Evolutionary conservation across 1,140 invertebrate genomes (phyloP).

Genomic region (Bicyclus anynana): DNA sequence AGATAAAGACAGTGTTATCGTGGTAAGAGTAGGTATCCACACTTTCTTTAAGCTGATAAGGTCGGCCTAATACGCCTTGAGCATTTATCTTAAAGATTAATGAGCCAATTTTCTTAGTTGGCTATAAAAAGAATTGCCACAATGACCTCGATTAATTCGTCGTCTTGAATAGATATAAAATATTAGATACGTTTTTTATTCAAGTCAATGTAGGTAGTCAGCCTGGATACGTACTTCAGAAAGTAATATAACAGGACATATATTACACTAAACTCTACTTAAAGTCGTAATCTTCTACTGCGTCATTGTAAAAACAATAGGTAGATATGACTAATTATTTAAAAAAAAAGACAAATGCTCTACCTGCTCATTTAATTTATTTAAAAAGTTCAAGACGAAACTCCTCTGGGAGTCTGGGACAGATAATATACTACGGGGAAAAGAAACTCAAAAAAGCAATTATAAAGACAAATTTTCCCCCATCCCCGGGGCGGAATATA

Average conservation of each 20-base stretch:
- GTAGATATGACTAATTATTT: no score
- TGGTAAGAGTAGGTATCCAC: slow-evolving; percentile 43
- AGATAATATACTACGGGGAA: slow-evolving; percentile 34
- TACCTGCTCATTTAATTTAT: neutral
- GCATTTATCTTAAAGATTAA: slow-evolving; percentile 77
- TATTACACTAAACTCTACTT: no score
- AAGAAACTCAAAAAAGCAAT: slow-evolving; percentile 62
- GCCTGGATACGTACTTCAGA: no score
- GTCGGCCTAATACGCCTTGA: slow-evolving; percentile 66
- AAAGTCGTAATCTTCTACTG: no score
- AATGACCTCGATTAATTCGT: slow-evolving; percentile 41
- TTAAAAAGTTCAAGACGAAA: neutral
- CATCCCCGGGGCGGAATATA: slow-evolving; percentile 59
- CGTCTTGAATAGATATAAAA: slow-evolving; percentile 12
- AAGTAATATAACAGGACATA: no score
- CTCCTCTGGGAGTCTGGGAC: slow-evolving; percentile 32
- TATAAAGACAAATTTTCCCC: slow-evolving; percentile 66
- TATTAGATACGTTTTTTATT: neutral
- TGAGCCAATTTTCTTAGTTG: slow-evolving; percentile 77
- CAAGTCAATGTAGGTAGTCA: neutral
- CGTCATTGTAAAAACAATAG: no score
- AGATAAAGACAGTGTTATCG: slow-evolving; percentile 17
- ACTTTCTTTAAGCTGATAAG: slow-evolving; percentile 69
- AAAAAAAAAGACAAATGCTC: neutral
- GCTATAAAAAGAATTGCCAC: slow-evolving; percentile 74